A percentile compares a stretch with the other conserved stretches of the same genome.
Conservation (phyloP, 2,113 vertebrate species). For the Zosterops lateralis region DNA sequence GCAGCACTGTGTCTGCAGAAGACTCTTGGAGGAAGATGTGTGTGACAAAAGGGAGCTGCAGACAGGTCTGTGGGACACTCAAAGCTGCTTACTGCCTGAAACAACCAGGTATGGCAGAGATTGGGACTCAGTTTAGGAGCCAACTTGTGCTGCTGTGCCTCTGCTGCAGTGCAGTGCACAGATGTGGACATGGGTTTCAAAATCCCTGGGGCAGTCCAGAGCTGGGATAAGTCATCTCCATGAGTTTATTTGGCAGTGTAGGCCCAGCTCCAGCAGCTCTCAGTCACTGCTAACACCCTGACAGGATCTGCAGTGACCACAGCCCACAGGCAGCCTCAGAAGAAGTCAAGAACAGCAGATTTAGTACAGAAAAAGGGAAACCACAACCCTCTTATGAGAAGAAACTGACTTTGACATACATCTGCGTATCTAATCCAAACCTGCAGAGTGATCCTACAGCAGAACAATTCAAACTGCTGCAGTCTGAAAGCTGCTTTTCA, state of each 20-base stretch:
- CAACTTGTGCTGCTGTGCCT: background rate
- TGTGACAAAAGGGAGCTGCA: background rate
- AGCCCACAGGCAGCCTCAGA: background rate
- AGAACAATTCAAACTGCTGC: background rate
- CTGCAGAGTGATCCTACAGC: background rate
- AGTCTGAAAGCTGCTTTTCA: background rate
- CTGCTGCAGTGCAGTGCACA: background rate
- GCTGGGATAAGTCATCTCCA: fast-evolving
- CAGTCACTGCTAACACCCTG: fast-evolving
- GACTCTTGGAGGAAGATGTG: background rate
- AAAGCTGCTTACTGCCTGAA: background rate
- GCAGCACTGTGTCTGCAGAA: background rate
- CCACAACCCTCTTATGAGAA: background rate
- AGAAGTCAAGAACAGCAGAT: background rate
- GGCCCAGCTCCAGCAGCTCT: background rate
- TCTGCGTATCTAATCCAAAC: background rate
- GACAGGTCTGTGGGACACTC: fast-evolving
- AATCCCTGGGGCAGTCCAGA: background rate
- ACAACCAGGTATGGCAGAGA: background rate
- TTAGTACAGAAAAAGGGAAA: background rate
- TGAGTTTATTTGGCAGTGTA: fast-evolving
- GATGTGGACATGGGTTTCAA: background rate
- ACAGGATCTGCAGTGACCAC: background rate
- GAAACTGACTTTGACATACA: background rate
- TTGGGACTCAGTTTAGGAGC: background rate